phyloP scores from a whole-genome alignment of 2,113 vertebrate genomes.

The Xiphorhynchus elegans region DNA sequence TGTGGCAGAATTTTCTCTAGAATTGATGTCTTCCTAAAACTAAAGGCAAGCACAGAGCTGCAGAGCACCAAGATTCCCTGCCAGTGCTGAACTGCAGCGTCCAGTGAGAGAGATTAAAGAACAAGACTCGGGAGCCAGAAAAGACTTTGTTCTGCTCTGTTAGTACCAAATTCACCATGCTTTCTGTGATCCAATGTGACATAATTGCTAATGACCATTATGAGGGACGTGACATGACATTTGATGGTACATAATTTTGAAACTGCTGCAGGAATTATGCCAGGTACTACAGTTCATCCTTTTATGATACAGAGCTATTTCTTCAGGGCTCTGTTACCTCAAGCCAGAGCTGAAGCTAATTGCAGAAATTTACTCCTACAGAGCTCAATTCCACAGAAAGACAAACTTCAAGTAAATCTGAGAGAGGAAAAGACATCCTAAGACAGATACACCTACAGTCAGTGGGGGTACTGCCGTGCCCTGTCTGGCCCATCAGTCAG shows the following conservation, averaged over 20 bases:
- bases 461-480: neutral
- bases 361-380: neutral
- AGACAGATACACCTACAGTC: neutral
- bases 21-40: neutral
- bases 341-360: neutral
- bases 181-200: neutral
- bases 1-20: neutral
- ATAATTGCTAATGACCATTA: constrained; percentile 19
- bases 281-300: neutral
- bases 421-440: neutral
- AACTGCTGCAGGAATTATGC: constrained; percentile 9
- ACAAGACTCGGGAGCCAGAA: neutral
- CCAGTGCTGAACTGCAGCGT: neutral
- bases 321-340: neutral
- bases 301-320: neutral
- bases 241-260: constrained; percentile 11
- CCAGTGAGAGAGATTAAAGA: neutral
- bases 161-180: neutral
- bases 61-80: neutral
- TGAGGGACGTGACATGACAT: neutral
- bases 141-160: constrained; percentile 19
- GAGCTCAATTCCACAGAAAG: neutral
- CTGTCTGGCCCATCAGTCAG: neutral
- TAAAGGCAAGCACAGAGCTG: neutral
- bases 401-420: neutral